These are phyloP conservation scores for Heptranchias perlo DNA, from an alignment of 2,113 vertebrate genomes.

Conservation along the genomic window DNA sequence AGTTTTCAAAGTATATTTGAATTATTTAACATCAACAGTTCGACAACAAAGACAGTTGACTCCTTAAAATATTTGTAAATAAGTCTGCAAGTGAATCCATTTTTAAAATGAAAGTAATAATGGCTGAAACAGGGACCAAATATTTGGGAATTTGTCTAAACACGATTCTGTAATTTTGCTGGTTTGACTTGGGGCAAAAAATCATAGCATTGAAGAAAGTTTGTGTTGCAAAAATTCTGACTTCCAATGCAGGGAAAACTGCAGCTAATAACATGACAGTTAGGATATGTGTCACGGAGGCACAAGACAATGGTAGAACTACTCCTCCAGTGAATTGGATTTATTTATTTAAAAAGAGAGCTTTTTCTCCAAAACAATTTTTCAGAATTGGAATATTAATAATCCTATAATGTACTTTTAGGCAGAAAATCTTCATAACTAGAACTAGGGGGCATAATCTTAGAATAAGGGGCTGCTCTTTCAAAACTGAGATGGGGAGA, in stretches of 20 bases:
- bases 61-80: conserved; percentile 2
- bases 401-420: not conserved
- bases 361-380: too few relatives aligned
- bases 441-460: too few relatives aligned
- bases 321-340: not conserved
- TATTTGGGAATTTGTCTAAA: not conserved
- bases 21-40: not conserved
- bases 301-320: not conserved
- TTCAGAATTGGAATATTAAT: not conserved
- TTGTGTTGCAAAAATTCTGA: not conserved
- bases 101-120: not conserved
- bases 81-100: not conserved
- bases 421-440: not conserved
- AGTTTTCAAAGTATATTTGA: not conserved
- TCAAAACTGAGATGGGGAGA: too few relatives aligned
- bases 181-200: not conserved
- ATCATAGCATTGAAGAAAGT: not conserved
- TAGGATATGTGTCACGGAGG: not conserved
- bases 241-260: too few relatives aligned
- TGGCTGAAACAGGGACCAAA: too few relatives aligned
- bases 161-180: not conserved
- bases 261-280: not conserved
- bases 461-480: too few relatives aligned
- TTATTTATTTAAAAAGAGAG: not conserved
- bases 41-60: not conserved